Conservation (phyloP, 2,888 invertebrate genomes). For the Hylaea fasciaria region DNA sequence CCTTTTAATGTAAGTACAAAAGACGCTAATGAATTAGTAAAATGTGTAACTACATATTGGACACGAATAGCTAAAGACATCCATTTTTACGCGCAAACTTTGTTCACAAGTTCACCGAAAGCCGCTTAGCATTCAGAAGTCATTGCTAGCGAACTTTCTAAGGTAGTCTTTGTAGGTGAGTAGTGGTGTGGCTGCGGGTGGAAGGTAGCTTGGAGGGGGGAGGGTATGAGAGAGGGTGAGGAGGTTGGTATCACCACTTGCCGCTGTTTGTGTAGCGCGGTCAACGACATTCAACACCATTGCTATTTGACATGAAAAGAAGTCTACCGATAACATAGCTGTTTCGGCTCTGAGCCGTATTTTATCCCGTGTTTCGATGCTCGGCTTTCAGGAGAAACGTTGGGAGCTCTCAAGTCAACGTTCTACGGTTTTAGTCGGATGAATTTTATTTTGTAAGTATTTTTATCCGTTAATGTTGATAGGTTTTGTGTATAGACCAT, state of each 20-base stretch:
- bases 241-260: slow-evolving; percentile 47
- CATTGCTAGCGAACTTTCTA: slow-evolving; percentile 66
- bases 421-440: background rate
- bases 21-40: background rate
- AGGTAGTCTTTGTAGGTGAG: slow-evolving; percentile 43
- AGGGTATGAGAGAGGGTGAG: slow-evolving; percentile 28
- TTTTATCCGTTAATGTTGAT: no score
- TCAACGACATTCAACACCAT: slow-evolving; percentile 72
- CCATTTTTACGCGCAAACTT: slow-evolving; percentile 42
- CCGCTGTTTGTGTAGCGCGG: slow-evolving; percentile 62
- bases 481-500: no score
- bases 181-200: slow-evolving; percentile 33
- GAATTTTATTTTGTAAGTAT: background rate
- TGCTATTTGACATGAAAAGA: slow-evolving; percentile 74
- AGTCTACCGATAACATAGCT: slow-evolving; percentile 57
- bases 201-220: slow-evolving; percentile 7
- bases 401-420: background rate
- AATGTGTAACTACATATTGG: background rate
- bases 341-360: slow-evolving; percentile 47
- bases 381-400: slow-evolving; percentile 7
- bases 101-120: slow-evolving; percentile 57
- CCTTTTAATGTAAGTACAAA: no score
- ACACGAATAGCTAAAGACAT: slow-evolving; percentile 35
- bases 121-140: slow-evolving; percentile 69
- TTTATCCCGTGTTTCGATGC: slow-evolving; percentile 49